Evolutionary conservation across 2,797 vertebrate species (phyloP).

Genomic region (Sebastes trivittatus): DNA sequence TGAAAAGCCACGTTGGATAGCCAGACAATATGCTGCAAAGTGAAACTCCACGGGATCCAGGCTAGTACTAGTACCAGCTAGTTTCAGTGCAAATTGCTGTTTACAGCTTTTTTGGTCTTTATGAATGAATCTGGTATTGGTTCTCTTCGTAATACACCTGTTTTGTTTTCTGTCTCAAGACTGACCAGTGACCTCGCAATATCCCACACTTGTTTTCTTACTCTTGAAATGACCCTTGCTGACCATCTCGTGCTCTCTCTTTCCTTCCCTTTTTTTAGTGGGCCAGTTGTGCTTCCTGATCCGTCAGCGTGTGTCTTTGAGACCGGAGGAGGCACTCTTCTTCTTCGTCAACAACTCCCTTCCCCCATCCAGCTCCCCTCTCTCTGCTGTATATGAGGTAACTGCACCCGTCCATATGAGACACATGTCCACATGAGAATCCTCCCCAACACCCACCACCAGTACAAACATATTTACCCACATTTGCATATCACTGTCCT

Average conservation of each 20-base stretch:
- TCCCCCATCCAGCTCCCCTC: conserved; percentile 95
- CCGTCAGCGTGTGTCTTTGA: conserved; percentile 94
- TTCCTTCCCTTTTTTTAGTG: conserved; percentile 75
- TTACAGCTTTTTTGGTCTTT: neutral
- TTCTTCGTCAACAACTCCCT: conserved; percentile 99
- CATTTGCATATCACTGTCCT: neutral
- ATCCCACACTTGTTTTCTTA: neutral
- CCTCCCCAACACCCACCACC: neutral
- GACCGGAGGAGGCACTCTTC: conserved; percentile 96
- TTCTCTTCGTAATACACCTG: neutral
- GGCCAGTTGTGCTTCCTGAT: conserved; percentile 98
- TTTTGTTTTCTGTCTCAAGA: neutral
- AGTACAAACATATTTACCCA: neutral
- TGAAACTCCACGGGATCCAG: too few relatives aligned
- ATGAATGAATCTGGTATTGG: neutral
- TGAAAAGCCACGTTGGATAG: too few relatives aligned
- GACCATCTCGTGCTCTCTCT: neutral
- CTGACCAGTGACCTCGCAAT: neutral
- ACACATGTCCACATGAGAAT: neutral
- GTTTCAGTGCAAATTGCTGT: neutral
- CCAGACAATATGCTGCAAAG: too few relatives aligned
- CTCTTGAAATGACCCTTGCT: neutral
- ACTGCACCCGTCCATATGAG: neutral
- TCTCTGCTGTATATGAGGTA: conserved; percentile 96
- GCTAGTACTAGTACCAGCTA: too few relatives aligned